These are phyloP conservation scores for Epizoanthus illoricatus DNA, from an alignment of 92 coral and sea anemone species.

Conservation along the genomic window DNA sequence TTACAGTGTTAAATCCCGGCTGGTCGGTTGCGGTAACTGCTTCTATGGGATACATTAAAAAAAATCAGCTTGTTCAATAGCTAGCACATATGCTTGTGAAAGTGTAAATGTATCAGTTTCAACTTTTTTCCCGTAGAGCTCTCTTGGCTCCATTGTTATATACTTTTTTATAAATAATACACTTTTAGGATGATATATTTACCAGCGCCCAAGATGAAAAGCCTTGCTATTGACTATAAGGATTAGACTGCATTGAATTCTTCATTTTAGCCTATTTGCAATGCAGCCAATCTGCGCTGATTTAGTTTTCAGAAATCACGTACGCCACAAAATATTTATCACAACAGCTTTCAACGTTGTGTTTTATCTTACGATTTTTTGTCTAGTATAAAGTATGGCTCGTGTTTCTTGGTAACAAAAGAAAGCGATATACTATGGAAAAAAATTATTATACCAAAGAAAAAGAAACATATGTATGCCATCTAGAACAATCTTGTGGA, in stretches of 20 bases:
- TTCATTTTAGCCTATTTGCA: not conserved
- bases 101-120: not conserved
- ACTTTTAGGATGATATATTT: not conserved
- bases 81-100: not conserved
- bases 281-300: not conserved
- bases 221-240: constrained; percentile 7
- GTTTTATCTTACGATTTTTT: too few species aligned
- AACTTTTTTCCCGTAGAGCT: not conserved
- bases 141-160: not conserved
- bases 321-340: not conserved
- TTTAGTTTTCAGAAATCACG: not conserved
- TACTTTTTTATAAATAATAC: not conserved
- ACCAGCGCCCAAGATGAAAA: constrained; percentile 9
- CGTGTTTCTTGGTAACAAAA: too few species aligned
- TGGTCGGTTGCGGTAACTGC: constrained; percentile 4
- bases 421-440: too few species aligned
- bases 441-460: too few species aligned
- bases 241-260: not conserved
- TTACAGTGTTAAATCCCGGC: not conserved
- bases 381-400: too few species aligned
- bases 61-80: not conserved
- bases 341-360: too few species aligned
- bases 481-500: not conserved
- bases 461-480: not conserved
- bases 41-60: not conserved